Conservation (phyloP, 2,113 vertebrate genomes). For the Podilymbus podiceps region DNA sequence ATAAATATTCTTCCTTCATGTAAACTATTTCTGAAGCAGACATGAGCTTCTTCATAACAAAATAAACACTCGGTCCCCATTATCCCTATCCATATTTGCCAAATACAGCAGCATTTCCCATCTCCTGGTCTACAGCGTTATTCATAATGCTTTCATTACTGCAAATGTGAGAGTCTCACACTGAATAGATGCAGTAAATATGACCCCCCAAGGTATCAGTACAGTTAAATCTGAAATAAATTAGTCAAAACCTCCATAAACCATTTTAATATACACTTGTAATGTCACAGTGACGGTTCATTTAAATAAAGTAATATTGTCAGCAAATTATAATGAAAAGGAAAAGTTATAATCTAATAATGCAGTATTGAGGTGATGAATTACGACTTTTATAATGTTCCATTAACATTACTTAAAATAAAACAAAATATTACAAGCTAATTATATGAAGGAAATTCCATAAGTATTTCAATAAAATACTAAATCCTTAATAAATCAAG, state of each 20-base stretch:
- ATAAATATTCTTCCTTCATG: not conserved
- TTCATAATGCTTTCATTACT: constrained; percentile 7
- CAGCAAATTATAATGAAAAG: constrained; percentile 37
- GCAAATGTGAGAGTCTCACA: not conserved
- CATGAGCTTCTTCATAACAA: not conserved
- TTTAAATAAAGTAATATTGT: constrained; percentile 20
- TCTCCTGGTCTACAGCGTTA: not conserved
- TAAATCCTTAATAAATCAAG: constrained; percentile 14
- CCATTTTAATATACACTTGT: not conserved
- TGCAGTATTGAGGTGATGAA: constrained; percentile 12
- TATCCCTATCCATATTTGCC: not conserved
- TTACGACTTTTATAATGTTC: constrained; percentile 25
- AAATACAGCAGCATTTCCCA: not conserved
- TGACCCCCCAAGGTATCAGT: not conserved
- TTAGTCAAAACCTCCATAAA: constrained; percentile 23
- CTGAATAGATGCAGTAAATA: not conserved
- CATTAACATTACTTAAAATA: constrained; percentile 24
- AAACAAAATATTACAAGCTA: constrained; percentile 20
- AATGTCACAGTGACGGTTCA: not conserved
- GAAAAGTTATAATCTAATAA: not conserved
- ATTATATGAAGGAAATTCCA: not conserved
- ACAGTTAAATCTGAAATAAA: constrained; percentile 23
- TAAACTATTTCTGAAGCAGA: not conserved
- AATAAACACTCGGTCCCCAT: not conserved
- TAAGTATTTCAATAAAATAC: not conserved